These are phyloP conservation scores for Camptogramma bilineatum DNA, from an alignment of 2,888 invertebrate genomes.

Conservation along the genomic window DNA sequence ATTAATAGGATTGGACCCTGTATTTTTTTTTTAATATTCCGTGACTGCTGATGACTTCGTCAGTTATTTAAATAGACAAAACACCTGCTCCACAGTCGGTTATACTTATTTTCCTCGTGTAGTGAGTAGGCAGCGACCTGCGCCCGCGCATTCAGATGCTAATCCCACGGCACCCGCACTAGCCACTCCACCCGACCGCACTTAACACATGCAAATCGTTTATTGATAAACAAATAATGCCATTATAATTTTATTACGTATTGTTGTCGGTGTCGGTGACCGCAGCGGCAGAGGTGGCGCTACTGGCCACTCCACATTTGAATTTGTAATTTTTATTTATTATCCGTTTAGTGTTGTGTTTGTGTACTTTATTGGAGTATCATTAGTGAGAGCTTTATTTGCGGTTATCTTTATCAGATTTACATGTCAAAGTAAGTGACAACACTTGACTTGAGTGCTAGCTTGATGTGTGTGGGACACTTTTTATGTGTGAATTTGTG, in stretches of 20 bases:
- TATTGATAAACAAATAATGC: conserved; percentile 81
- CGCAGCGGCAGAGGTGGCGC: conserved; percentile 64
- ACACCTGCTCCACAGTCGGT: conserved; percentile 3
- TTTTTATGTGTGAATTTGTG: background rate
- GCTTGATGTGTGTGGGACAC: background rate
- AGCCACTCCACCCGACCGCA: conserved; percentile 60
- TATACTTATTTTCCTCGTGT: background rate
- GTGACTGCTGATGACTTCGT: background rate
- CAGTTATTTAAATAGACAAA: background rate
- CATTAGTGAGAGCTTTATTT: conserved; percentile 40
- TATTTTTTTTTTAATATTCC: too few species aligned
- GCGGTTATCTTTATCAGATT: conserved; percentile 14
- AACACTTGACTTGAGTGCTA: background rate
- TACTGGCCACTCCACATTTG: conserved; percentile 61
- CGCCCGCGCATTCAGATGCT: conserved; percentile 71
- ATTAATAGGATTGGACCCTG: too few species aligned
- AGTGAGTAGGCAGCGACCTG: conserved; percentile 15
- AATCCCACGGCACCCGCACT: conserved; percentile 57
- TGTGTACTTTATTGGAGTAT: conserved; percentile 40
- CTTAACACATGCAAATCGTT: conserved; percentile 80
- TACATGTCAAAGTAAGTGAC: background rate
- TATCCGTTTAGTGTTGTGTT: conserved; percentile 47
- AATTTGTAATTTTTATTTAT: conserved; percentile 69
- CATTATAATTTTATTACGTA: conserved; percentile 78
- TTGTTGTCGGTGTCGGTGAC: conserved; percentile 71